Evolutionary conservation across 1,140 invertebrate species (phyloP).

Genomic region (Leptinotarsa texana): DNA sequence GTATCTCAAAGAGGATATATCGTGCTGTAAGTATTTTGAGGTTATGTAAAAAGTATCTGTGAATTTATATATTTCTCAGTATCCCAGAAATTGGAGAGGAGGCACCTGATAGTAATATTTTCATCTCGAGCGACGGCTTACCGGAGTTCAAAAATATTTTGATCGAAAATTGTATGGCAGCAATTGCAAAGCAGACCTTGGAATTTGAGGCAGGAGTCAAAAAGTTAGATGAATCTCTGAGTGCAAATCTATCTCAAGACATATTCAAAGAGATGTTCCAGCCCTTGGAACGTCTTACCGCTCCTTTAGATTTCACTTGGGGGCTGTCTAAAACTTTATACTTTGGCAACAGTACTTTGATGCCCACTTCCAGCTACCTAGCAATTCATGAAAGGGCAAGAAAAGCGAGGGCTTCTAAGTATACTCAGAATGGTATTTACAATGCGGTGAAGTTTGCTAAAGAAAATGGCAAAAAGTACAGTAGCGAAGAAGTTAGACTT

Average conservation of each 20-base stretch:
- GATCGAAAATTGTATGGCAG: constrained; percentile 80
- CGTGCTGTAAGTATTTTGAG: constrained; percentile 35
- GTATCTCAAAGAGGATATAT: constrained; percentile 37
- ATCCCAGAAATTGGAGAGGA: constrained; percentile 90
- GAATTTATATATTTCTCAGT: constrained; percentile 60
- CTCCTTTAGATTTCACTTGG: constrained; percentile 82
- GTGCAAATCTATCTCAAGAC: constrained; percentile 56
- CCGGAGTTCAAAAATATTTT: constrained; percentile 80
- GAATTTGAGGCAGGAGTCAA: constrained; percentile 79
- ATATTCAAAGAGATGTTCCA: constrained; percentile 75
- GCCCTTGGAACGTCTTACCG: constrained; percentile 73
- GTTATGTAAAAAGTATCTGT: constrained; percentile 9
- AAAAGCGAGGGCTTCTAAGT: constrained; percentile 68
- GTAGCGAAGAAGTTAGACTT: constrained; percentile 72
- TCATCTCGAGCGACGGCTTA: constrained; percentile 72
- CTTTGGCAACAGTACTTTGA: constrained; percentile 76
- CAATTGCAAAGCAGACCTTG: constrained; percentile 79
- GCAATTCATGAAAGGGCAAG: constrained; percentile 74
- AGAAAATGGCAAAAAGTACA: constrained; percentile 53
- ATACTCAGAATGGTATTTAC: constrained; percentile 69
- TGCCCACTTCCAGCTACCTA: constrained; percentile 76
- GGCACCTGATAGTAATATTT: constrained; percentile 70
- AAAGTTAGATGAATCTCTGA: constrained; percentile 63
- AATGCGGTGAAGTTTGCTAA: constrained; percentile 67
- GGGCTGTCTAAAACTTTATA: constrained; percentile 82